Conservation (phyloP, 2,888 invertebrate genomes). For the Cyaniris semiargus region DNA sequence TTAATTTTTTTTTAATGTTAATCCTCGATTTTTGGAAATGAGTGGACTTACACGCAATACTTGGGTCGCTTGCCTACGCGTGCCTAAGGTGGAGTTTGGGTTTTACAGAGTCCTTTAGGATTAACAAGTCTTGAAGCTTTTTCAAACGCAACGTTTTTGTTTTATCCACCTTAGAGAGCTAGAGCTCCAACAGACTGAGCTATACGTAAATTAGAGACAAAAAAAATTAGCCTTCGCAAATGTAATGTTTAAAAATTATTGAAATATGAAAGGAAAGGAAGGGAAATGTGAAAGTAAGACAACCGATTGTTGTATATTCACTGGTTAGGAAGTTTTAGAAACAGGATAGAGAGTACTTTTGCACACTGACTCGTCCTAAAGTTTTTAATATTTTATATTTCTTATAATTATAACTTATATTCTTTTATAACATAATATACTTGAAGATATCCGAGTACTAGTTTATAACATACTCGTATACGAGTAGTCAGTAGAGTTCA, state of each 20-base stretch:
- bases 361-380: not conserved
- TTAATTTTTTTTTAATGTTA: not conserved
- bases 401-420: too few species aligned
- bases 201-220: too few species aligned
- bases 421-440: too few species aligned
- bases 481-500: not conserved
- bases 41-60: not conserved
- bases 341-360: not conserved
- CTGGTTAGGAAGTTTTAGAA: not conserved
- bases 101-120: not conserved
- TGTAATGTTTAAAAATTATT: too few species aligned
- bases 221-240: too few species aligned
- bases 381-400: not conserved
- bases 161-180: not conserved
- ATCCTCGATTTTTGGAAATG: not conserved
- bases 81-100: not conserved
- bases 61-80: not conserved
- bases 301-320: not conserved
- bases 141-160: not conserved
- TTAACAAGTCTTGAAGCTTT: not conserved
- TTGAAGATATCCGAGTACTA: too few species aligned
- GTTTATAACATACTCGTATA: too few species aligned
- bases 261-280: too few species aligned
- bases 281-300: not conserved
- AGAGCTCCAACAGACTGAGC: too few species aligned